Evolutionary conservation across 2,797 vertebrate genomes (phyloP), one percentile per base, ranked within the genome.

Genomic region (Protosalanx chinensis): DNA sequence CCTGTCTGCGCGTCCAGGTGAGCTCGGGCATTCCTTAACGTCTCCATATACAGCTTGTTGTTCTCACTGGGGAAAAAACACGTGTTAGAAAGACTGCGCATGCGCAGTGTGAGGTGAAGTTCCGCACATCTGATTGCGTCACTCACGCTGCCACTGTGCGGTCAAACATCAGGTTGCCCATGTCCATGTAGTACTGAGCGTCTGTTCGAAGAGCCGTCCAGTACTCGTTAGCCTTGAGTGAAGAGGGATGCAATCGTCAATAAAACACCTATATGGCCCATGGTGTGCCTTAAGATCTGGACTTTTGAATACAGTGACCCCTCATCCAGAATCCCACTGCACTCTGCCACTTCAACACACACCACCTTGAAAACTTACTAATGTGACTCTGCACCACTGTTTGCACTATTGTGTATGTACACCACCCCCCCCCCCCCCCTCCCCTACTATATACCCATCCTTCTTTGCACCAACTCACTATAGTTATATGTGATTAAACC

Each of bases 111-210:
- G 51, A 51, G 15, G 6, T 56, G n/a, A 67, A 0, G 59, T 33
- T 7, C n/a, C 1, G 16, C 16, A 67, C 65, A 61, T 3, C 69
- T 13, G 53, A 57, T 13, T 16, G 13, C 12, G 23, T 51, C 23
- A 86, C 90, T 91, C 79, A 91, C 88, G 72, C 73, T 20, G 85
- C 88, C 69, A 90, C 81, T 58, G 88, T 86, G 63, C 30, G 85
- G 71, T 91, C 88, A 76, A 91, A 92, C 87, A 91, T 88, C 80
- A 92, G 41, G 74, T 81, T 75, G 4, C 83, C 64, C 85, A 91
- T 89, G 79, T 92, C 89, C 82, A 91, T 89, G 79, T 91, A 91
- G 78, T 88, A 91, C 75, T 91, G 91, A 64, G 87, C 84, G 32
- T 89, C 74, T 51, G 87, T 77, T 41, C 87, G 79, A 16, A 91